Conservation (phyloP, 2,888 invertebrate genomes). For the Diaphora mendica region DNA sequence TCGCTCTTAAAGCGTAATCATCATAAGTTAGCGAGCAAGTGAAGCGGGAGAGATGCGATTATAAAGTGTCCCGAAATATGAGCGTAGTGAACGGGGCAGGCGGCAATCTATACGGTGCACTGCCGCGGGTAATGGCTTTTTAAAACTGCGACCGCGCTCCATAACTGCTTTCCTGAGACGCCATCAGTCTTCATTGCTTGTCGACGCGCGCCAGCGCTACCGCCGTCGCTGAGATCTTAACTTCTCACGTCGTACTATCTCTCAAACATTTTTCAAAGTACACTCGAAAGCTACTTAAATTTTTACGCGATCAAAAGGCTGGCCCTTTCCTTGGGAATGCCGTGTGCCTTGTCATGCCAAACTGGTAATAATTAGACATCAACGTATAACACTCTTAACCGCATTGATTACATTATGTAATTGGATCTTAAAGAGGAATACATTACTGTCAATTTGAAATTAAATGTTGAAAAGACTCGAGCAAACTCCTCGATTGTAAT, state of each 20-base stretch:
- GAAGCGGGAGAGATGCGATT: conserved; percentile 85
- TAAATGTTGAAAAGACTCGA: conserved; percentile 45
- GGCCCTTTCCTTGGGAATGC: conserved; percentile 22
- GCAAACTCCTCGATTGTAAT: conserved; percentile 51
- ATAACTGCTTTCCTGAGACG: conserved; percentile 84
- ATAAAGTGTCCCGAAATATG: conserved; percentile 86
- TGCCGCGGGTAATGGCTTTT: conserved; percentile 85
- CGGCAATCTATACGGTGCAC: conserved; percentile 83
- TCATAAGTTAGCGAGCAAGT: conserved; percentile 85
- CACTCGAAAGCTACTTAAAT: conserved; percentile 62
- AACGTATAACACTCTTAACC: background rate
- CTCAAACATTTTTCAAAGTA: conserved; percentile 70
- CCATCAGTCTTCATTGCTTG: conserved; percentile 87
- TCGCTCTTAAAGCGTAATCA: conserved; percentile 86
- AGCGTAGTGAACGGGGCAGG: conserved; percentile 65
- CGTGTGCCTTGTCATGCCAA: conserved; percentile 11
- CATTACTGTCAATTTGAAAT: conserved; percentile 40
- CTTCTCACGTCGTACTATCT: conserved; percentile 76
- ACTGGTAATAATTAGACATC: conserved; percentile 26
- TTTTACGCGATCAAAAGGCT: conserved; percentile 53
- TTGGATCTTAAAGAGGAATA: conserved; percentile 27
- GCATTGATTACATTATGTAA: conserved; percentile 29
- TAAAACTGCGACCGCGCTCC: conserved; percentile 87
- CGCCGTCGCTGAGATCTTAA: conserved; percentile 73
- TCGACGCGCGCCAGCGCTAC: conserved; percentile 80